Conservation (phyloP, 2,797 vertebrate species). For the Rhyacichthys aspro region DNA sequence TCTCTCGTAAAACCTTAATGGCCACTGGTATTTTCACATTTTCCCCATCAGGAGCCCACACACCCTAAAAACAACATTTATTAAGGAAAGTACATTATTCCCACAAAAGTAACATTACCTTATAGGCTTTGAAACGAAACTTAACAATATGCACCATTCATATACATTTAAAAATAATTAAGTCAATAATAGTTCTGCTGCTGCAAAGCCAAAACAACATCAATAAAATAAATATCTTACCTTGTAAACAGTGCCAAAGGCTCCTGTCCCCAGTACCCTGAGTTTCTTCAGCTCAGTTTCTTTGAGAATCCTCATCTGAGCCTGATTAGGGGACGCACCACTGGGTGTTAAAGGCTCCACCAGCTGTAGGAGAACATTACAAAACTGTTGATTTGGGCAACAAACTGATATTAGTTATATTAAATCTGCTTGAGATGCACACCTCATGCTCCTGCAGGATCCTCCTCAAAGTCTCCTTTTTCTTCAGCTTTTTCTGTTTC, state of each 20-base stretch:
- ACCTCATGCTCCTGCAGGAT: constrained; percentile 95
- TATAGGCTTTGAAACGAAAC: background rate
- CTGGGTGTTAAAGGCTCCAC: constrained; percentile 96
- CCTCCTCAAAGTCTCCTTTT: constrained; percentile 88
- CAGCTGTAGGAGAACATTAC: constrained; percentile 74
- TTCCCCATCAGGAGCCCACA: constrained; percentile 96
- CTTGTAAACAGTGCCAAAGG: constrained; percentile 97
- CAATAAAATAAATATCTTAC: constrained; percentile 65
- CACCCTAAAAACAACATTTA: constrained; percentile 79
- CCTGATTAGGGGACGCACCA: constrained; percentile 94
- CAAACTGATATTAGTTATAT: too few species aligned
- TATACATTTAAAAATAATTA: too few species aligned
- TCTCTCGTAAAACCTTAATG: constrained; percentile 96
- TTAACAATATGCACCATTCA: background rate
- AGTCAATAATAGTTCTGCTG: too few species aligned
- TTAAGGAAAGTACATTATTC: background rate
- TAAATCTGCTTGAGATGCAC: background rate
- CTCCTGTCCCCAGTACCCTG: constrained; percentile 92
- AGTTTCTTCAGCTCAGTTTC: constrained; percentile 96
- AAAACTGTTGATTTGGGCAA: background rate
- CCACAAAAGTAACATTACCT: background rate
- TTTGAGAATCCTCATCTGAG: constrained; percentile 97
- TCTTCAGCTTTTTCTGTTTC: constrained; percentile 87
- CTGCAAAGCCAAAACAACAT: too few species aligned
- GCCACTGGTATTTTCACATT: constrained; percentile 95